Evolutionary conservation across 2,797 vertebrate genomes (phyloP).

Genomic region (Furcifer pardalis): DNA sequence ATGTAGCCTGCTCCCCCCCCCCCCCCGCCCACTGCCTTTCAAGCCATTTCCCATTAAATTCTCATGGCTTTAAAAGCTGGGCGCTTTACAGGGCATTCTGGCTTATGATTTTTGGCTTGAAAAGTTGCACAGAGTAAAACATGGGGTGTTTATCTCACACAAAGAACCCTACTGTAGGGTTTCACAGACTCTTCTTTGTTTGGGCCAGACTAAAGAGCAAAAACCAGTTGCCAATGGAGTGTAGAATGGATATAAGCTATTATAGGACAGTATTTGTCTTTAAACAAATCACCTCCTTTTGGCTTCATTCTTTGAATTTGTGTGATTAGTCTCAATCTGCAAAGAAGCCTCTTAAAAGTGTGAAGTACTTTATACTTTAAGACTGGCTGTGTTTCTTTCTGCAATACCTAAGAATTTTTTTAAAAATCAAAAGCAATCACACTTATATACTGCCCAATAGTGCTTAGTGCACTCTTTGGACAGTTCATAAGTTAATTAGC

Average conservation of each 20-base stretch:
- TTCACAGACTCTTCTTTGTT: conserved; percentile 30
- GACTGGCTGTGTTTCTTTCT: background rate
- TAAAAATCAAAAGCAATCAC: no score
- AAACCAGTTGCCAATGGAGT: background rate
- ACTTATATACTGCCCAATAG: no score
- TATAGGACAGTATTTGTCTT: background rate
- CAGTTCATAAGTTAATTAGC: no score
- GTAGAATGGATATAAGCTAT: background rate
- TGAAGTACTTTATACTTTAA: background rate
- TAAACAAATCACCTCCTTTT: background rate
- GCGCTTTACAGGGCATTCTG: background rate
- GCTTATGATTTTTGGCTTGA: background rate
- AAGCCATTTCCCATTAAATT: background rate
- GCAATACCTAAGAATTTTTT: background rate
- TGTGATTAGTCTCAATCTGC: background rate
- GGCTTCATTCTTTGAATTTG: background rate
- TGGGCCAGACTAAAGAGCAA: background rate
- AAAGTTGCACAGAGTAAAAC: background rate
- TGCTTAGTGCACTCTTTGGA: no score
- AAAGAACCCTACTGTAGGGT: conserved; percentile 13
- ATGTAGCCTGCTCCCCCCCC: background rate
- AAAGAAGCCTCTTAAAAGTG: background rate
- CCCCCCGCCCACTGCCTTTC: background rate
- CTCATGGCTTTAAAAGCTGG: conserved; percentile 6
- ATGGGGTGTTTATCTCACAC: conserved; percentile 1